phyloP scores from a whole-genome alignment of 2,888 invertebrate species.

The Archips crataeganus region DNA sequence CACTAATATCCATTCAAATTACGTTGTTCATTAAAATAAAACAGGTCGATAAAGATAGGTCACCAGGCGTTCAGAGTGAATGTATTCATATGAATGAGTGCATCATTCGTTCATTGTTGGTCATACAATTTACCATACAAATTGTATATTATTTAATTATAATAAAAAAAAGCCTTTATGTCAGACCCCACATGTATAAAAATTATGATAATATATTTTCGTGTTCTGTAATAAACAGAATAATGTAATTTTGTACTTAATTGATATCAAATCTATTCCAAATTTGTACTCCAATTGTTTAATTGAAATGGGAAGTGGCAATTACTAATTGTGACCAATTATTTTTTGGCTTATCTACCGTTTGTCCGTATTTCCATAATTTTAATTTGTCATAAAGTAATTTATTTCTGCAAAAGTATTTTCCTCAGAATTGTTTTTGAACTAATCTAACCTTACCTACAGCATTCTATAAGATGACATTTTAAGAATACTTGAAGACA shows the following conservation, averaged over 20 bases:
- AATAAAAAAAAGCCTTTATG: slow-evolving; percentile 56
- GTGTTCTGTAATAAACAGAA: slow-evolving; percentile 55
- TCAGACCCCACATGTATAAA: slow-evolving; percentile 52
- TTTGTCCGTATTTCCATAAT: too few relatives aligned
- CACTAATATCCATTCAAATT: neutral
- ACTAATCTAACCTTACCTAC: too few relatives aligned
- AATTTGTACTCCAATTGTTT: slow-evolving; percentile 28
- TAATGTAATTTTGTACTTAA: slow-evolving; percentile 73
- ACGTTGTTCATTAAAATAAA: neutral
- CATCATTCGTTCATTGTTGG: slow-evolving; percentile 44
- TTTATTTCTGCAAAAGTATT: too few relatives aligned
- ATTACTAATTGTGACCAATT: neutral
- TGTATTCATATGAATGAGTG: slow-evolving; percentile 44
- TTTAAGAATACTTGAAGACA: too few relatives aligned
- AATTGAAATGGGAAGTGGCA: neutral
- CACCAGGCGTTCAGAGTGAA: slow-evolving; percentile 47
- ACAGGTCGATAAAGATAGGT: slow-evolving; percentile 28
- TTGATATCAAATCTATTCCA: slow-evolving; percentile 52
- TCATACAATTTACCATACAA: slow-evolving; percentile 43
- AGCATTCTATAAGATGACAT: too few relatives aligned
- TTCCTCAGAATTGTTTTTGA: too few relatives aligned
- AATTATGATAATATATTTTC: slow-evolving; percentile 50
- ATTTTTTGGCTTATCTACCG: neutral
- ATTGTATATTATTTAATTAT: slow-evolving; percentile 46
- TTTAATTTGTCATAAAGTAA: too few relatives aligned